A percentile compares a stretch with the other conserved stretches of the same genome.
Evolutionary conservation across 2,888 invertebrate genomes (phyloP).

Genomic region (Smittia sp.): DNA sequence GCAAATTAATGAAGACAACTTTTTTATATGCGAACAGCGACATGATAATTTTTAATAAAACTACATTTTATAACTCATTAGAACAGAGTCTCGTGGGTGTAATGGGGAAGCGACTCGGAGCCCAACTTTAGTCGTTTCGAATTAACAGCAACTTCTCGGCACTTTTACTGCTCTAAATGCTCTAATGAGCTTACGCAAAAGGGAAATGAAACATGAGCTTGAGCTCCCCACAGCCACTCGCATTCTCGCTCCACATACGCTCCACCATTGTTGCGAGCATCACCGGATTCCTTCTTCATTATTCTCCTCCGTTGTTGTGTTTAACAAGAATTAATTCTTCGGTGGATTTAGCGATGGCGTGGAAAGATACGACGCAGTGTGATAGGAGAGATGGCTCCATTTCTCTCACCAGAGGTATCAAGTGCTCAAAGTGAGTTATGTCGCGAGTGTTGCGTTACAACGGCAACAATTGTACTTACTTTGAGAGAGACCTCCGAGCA

Average conservation of each 20-base stretch:
- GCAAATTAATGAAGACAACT: neutral
- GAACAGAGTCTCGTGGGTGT: neutral
- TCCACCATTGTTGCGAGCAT: too few species aligned
- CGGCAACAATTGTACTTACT: neutral
- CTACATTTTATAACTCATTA: conserved; percentile 11
- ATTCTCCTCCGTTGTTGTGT: too few species aligned
- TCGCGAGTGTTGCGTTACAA: neutral
- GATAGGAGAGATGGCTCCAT: neutral
- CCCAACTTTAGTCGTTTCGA: neutral
- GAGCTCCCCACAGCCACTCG: neutral
- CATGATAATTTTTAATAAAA: conserved; percentile 21
- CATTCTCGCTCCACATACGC: neutral
- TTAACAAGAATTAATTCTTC: conserved; percentile 12
- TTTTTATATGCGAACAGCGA: neutral
- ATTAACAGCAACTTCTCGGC: neutral
- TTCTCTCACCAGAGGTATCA: neutral
- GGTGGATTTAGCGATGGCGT: neutral
- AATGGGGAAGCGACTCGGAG: neutral
- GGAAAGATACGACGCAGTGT: neutral
- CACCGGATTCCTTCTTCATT: too few species aligned
- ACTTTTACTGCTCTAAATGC: neutral
- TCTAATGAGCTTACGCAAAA: conserved; percentile 10
- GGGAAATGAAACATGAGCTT: neutral
- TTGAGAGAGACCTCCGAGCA: neutral
- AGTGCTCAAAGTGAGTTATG: conserved; percentile 6